Evolutionary conservation across 2,888 invertebrate species (phyloP), one percentile per base, ranked within the genome.

Genomic region (Enchytraeus crypticus): DNA sequence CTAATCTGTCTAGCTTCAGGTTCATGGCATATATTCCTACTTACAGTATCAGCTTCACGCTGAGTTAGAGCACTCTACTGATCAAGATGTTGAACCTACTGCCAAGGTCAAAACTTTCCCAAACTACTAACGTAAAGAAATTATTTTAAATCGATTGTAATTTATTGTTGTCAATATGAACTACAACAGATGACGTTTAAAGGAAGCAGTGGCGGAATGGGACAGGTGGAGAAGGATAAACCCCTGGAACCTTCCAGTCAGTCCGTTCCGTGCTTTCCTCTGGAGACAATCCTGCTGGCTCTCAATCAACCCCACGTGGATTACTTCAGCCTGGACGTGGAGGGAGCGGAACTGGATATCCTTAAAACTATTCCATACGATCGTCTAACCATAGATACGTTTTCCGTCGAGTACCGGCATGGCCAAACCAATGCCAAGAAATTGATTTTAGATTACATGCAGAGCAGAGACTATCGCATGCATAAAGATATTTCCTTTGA

Each of bases 261-360:
- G n/a, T n/a, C 53, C 27, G 87, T 90, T 65, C 87, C 88, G 76
- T 90, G 90, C 80, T 88, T 90, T 76, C 90, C 90, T 60, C 82
- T 91, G 64, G 88, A 87, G 76, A 89, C 90, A 1, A 83, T 90
- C 65, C 82, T 90, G 76, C 79, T 88, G 71, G 90, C 90, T 53
- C 87, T 87, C 66, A 87, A 87, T 73, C 84, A 85, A 53, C 83
- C 86, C 8, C 81, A 80, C 45, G 83, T 89, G 29, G 85, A 87
- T 79, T 86, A 86, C 74, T 81, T 89, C 69, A 85, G 87, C 74
- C 81, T 90, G 64, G 86, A 84, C 64, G 83, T 85, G 0, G 80
- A 79, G 30, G 81, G 84, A 1, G 75, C 77, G 46, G 84, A 84
- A 71, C 72, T 82, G 23, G 77, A 80, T 5, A 84, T 85, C 5